A percentile compares a stretch with the other conserved stretches of the same genome.
These are phyloP conservation scores for Dipodomys merriami DNA, from an alignment of 2,113 vertebrate species.

Conservation along the genomic window DNA sequence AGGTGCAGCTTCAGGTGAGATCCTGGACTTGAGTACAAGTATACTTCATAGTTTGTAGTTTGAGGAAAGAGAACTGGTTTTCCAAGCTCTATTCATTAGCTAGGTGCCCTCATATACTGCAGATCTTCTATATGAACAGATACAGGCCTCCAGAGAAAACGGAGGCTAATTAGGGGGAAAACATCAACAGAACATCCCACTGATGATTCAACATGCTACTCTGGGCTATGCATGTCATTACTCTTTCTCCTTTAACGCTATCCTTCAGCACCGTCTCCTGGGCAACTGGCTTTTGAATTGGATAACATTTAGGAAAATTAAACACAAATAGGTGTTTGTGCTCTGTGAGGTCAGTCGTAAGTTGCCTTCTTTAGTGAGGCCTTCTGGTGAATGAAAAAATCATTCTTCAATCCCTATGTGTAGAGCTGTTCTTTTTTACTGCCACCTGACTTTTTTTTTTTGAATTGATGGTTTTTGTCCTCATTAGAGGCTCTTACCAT, in stretches of 20 bases:
- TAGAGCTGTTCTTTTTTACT: background rate
- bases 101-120: background rate
- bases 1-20: background rate
- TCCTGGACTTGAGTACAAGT: background rate
- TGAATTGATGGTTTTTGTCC: slow-evolving; percentile 61
- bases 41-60: background rate
- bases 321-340: slow-evolving; percentile 20
- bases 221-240: background rate
- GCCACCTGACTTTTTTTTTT: slow-evolving; percentile 10
- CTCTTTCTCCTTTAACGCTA: background rate
- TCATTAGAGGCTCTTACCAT: slow-evolving; percentile 71
- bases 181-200: background rate
- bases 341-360: slow-evolving; percentile 7
- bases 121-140: background rate
- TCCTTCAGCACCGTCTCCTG: background rate
- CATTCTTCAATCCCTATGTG: background rate
- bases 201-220: background rate
- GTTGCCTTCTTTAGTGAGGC: slow-evolving; percentile 18
- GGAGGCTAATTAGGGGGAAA: background rate
- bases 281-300: background rate
- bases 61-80: background rate
- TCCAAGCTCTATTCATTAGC: background rate
- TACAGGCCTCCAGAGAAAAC: background rate
- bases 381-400: slow-evolving; percentile 34
- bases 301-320: slow-evolving; percentile 15